Evolutionary conservation across 2,888 invertebrate genomes (phyloP), one percentile per base, ranked within the genome.

Genomic region (Hylaea fasciaria): DNA sequence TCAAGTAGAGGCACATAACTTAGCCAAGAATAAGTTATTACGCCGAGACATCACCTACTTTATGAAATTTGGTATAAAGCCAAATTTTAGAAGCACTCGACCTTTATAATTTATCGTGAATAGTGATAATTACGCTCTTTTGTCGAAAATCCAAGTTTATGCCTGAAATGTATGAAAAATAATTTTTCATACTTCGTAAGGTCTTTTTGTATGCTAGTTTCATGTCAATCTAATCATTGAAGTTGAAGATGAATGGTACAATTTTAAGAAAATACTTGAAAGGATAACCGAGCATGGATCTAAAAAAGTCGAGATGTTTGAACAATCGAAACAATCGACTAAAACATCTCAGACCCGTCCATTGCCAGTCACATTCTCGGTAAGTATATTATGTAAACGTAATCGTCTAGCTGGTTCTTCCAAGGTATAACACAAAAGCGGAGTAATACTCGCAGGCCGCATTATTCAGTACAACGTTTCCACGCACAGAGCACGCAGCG

Each of bases 61-160:
- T 45, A 50, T 45, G 35, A 43, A 44, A 45, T 54, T 41, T 59
- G 59, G 59, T 45, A 46, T 17, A 54, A 50, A 13, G 54, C 59
- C 59, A 59, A 41, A 44, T 49, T 37, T 41, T 12, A 29, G 44
- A 53, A 44, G 49, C 45, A 45, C 45, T 54, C 40, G 40, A 44
- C 45, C 45, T 54, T 45, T 49, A 49, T 53, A 59, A 45, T 46
- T 49, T 53, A 53, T 54, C 41, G 52, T 47, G 35, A 58, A 47
- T 48, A 50, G 54, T 41, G 35, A 54, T 45, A 49, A 50, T 59
- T 54, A 54, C 40, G n/a, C 22, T 59, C 44, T 17, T 45, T 54
- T 53, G 58, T 49, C 58, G 45, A 50, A 54, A 12, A 45, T 54
- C 54, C 59, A 59, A 59, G 54, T 41, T 50, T 44, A 4, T 17